Base-by-base conservation (phyloP, 1,140 invertebrate genomes). In the Nephila pilipes region DNA sequence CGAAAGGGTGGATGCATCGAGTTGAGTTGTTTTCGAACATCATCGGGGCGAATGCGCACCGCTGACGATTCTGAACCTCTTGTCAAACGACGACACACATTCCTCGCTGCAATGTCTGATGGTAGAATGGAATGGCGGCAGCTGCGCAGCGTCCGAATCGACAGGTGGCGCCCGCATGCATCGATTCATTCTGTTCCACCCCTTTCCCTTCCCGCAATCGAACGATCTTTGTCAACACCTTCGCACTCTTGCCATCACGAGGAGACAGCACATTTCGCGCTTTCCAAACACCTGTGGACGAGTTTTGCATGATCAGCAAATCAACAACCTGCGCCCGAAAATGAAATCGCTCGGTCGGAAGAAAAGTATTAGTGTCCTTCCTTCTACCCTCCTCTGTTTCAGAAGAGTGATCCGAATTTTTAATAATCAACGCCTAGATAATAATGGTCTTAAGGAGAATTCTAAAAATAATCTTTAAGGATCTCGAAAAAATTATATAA, bases 131-230 rank as follows among this genome's bases (percentile, higher is more conserved):
- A 83, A 83, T 57, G 81, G 81, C 46, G 46, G 87, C 87, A 63
- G 63, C 87, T 69, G 87, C 63, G 87, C 87, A 88, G 58, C 29
- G 14, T 29, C 32, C 87, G 63, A 88, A 88, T 88, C 87, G 87
- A 88, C 87, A 88, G 87, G 87, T 88, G 87, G 87, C 87, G 87
- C 87, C 87, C 63, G 87, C 20, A 88, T 58, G 32, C 87, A 88
- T 88, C 63, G 87, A 88, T 88, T 88, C 87, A 16, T 83, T 54
- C 46, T 46, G 63, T 55, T 79, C 69, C 29, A 32, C 46, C 81
- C 46, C n/a, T 5, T 4, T 57, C 54, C n/a, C 81, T 83, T 18
- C 46, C 81, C 14, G 46, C 46, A 55, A 83, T 83, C 69, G 69
- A 75, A 75, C 69, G 16, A 75, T 75, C 69, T 75, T 36, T 20